phyloP scores from a whole-genome alignment of 1,140 invertebrate genomes.

The Watersipora subatra region DNA sequence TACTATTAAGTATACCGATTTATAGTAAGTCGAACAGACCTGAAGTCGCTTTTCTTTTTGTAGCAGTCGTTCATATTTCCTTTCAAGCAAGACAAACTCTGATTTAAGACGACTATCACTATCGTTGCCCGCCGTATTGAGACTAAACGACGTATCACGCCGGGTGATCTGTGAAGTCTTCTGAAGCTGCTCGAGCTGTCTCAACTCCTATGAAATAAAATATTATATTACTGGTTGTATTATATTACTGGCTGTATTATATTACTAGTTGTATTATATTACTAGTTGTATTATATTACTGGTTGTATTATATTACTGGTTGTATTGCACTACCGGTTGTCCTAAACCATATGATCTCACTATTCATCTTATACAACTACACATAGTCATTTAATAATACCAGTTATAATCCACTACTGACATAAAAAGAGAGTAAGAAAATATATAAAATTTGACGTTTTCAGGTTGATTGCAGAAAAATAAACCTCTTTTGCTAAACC shows the following conservation, averaged over 20 bases:
- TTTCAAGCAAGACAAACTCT: slow-evolving; percentile 32
- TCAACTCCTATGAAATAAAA: slow-evolving; percentile 23
- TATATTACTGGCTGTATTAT: not conserved
- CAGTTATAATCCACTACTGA: too few species aligned
- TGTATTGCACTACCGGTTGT: not conserved
- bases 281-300: not conserved
- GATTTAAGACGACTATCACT: slow-evolving; percentile 26
- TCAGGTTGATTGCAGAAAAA: too few species aligned
- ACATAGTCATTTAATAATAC: not conserved
- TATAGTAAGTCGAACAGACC: too few species aligned
- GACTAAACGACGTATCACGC: slow-evolving; percentile 21
- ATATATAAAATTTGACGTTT: too few species aligned
- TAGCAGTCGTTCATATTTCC: slow-evolving; percentile 34
- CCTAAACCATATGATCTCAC: not conserved
- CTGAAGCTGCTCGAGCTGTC: slow-evolving; percentile 28
- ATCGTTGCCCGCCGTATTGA: slow-evolving; percentile 9
- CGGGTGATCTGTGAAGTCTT: slow-evolving; percentile 15
- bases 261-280: not conserved
- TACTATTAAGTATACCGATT: too few species aligned
- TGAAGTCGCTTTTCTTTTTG: slow-evolving; percentile 36
- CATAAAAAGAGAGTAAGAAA: too few species aligned
- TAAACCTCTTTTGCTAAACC: too few species aligned
- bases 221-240: not conserved
- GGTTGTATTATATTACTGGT: not conserved
- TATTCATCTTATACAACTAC: not conserved